Evolutionary conservation across 2,797 vertebrate species (phyloP).

Genomic region (Tympanoctomys barrerae): DNA sequence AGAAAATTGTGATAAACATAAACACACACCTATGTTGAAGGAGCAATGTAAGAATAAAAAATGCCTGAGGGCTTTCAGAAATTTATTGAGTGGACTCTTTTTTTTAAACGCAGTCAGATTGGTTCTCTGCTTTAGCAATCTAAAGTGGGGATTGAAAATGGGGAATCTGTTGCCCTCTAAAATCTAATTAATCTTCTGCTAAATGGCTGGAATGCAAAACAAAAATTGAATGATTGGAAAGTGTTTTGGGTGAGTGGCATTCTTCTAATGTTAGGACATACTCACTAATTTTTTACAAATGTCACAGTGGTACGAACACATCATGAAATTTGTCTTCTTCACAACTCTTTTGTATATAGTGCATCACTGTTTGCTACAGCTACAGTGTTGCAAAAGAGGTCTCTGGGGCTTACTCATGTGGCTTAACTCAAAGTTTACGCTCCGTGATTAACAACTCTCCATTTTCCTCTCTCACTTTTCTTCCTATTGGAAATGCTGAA

Average conservation of each 20-base stretch:
- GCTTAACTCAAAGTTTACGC: neutral
- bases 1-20: slow-evolving; percentile 16
- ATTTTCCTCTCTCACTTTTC: neutral
- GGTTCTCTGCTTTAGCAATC: neutral
- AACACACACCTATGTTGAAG: neutral
- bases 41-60: slow-evolving; percentile 14
- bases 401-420: neutral
- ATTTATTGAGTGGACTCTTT: neutral
- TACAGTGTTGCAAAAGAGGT: neutral
- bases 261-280: neutral
- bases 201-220: slow-evolving; percentile 14
- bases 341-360: neutral
- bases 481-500: neutral
- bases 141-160: neutral
- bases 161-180: neutral
- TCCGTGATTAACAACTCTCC: neutral
- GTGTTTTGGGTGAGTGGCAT: neutral
- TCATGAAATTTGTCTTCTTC: neutral
- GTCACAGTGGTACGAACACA: neutral
- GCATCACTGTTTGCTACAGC: neutral
- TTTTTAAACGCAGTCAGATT: neutral
- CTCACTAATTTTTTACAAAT: neutral
- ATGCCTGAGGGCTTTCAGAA: neutral
- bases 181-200: neutral
- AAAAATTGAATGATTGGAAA: slow-evolving; percentile 23